phyloP scores from a whole-genome alignment of 2,113 vertebrate species.

The Lanius collurio region DNA sequence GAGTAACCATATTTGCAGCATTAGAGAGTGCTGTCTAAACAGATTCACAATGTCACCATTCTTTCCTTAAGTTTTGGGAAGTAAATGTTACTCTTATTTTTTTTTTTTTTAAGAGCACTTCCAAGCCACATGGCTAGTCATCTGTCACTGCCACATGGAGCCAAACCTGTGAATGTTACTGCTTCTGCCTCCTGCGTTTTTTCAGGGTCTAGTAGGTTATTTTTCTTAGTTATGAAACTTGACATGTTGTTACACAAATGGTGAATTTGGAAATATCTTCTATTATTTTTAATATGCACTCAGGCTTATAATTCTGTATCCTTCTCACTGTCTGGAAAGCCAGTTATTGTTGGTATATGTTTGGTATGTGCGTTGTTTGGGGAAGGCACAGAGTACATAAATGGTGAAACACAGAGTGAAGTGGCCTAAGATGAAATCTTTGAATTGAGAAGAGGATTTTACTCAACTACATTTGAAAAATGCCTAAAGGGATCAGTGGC shows the following conservation, averaged over 20 bases:
- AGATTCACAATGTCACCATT: neutral
- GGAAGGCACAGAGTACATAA: neutral
- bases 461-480: neutral
- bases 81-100: neutral
- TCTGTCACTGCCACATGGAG: conserved; percentile 24
- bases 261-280: neutral
- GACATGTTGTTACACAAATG: neutral
- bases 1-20: neutral
- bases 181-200: neutral
- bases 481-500: neutral
- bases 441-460: neutral
- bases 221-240: neutral
- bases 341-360: neutral
- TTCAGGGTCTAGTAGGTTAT: neutral
- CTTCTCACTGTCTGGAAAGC: neutral
- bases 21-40: neutral
- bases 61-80: neutral
- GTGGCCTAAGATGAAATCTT: neutral
- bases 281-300: neutral
- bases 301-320: neutral
- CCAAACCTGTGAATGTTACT: neutral
- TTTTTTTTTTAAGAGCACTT: neutral
- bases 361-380: neutral
- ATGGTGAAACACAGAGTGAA: neutral
- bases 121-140: neutral